Percentiles rank a stretch among this genome's conserved stretches.
Conservation (phyloP, 2,888 invertebrate genomes). For the Agonopterix alstromeriana region DNA sequence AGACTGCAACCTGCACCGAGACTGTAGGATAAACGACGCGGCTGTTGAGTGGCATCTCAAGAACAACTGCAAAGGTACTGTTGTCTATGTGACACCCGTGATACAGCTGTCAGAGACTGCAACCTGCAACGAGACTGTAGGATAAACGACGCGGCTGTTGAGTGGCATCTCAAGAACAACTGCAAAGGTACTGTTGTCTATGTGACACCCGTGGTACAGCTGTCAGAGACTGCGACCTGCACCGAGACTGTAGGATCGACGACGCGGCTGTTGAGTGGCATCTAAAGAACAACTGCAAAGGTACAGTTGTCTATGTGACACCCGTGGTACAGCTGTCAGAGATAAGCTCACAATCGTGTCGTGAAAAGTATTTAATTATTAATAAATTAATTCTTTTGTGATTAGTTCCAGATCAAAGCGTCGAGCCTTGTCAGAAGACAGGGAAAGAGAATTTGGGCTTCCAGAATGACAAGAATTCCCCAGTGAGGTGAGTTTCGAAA, state of each 20-base stretch:
- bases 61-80: constrained; percentile 53
- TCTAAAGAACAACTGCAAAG: constrained; percentile 59
- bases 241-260: constrained; percentile 52
- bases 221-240: constrained; percentile 57
- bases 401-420: constrained; percentile 64
- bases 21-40: constrained; percentile 50
- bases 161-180: constrained; percentile 58
- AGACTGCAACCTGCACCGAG: constrained; percentile 55
- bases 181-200: constrained; percentile 46
- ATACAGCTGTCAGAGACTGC: constrained; percentile 46
- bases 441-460: constrained; percentile 88
- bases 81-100: too few relatives aligned
- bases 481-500: constrained; percentile 50
- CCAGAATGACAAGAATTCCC: constrained; percentile 81
- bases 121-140: constrained; percentile 55
- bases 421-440: constrained; percentile 72
- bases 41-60: constrained; percentile 62
- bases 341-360: too few relatives aligned
- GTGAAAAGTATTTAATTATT: too few relatives aligned
- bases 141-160: constrained; percentile 46
- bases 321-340: constrained; percentile 29
- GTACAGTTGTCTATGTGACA: constrained; percentile 19
- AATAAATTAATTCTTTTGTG: too few relatives aligned
- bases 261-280: constrained; percentile 57
- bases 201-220: constrained; percentile 6